Base-by-base conservation (phyloP, 2,113 vertebrate species). In the Macheiramphus alcinus region DNA sequence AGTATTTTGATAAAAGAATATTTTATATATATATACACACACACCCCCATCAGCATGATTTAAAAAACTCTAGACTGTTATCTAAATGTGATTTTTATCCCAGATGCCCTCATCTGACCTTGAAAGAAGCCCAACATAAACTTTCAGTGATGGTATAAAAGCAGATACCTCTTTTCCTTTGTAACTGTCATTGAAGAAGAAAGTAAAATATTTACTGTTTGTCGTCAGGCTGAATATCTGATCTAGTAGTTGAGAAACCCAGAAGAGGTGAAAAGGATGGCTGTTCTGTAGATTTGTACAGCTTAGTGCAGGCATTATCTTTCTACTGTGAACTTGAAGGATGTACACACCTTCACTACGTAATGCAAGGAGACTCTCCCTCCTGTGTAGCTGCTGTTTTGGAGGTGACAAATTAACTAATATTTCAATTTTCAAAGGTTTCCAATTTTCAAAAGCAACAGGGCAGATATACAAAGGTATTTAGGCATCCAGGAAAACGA, bases 301-400 rank as follows among this genome's bases (percentile, higher is more conserved):
- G 36, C 13, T 62, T 40, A 21, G 7, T 36, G 38, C 14, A 76
- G 36, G 7, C 13, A 7, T 13, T 73, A 42, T 32, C 32, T 2
- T 19, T 43, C 43, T 72, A 7, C 19, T 68, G 29, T 22, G 43
- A 59, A 25, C 22, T 65, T 47, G 53, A 34, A 50, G 16, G 29
- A 10, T n/a, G 13, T 19, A 19, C 7, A 18, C 7, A 25, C 10
- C 17, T 34, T 47, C n/a, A 18, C 6, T 27, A 3, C 1, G 7
- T 36, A 36, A 47, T 12, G 31, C 8, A 32, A 32, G 20, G 17
- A 68, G 22, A 27, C 23, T 63, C 11, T 66, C 7, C 29, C 12
- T 45, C 19, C 43, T 18, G 13, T 52, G 58, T 36, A 45, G 20
- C 32, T 90, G 40, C n/a, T 76, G 6, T 12, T 78, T 84, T 68